phyloP scores from a whole-genome alignment of 1,140 invertebrate genomes.

The Caenorhabditis brenneri region DNA sequence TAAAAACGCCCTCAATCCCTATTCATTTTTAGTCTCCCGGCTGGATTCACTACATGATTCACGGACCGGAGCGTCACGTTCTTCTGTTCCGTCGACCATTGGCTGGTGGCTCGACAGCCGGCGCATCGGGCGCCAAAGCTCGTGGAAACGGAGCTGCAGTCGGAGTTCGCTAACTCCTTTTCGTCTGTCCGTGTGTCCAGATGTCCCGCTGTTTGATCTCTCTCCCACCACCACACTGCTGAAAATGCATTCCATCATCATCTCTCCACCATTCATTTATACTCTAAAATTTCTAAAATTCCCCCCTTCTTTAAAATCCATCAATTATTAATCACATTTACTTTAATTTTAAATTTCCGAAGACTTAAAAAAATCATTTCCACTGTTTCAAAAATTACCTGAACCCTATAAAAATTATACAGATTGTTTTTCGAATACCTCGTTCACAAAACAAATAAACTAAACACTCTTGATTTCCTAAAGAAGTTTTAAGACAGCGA shows the following conservation, averaged over 20 bases:
- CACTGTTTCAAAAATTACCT: too few relatives aligned
- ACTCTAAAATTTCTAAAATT: background rate
- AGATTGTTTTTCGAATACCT: too few relatives aligned
- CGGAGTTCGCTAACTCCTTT: background rate
- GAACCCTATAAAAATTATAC: too few relatives aligned
- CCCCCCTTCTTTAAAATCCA: background rate
- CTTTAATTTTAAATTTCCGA: too few relatives aligned
- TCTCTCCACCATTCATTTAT: background rate
- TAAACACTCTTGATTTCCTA: too few relatives aligned
- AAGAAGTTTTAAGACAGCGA: too few relatives aligned
- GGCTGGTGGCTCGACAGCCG: background rate
- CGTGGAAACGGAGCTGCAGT: background rate
- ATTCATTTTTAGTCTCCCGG: slow-evolving; percentile 80
- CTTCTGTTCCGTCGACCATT: slow-evolving; percentile 56
- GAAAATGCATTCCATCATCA: too few relatives aligned
- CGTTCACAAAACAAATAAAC: too few relatives aligned
- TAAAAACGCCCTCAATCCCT: background rate
- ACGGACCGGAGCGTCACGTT: slow-evolving; percentile 77
- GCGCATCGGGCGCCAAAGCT: too few relatives aligned
- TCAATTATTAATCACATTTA: background rate
- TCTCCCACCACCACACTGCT: too few relatives aligned
- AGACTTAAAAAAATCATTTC: too few relatives aligned
- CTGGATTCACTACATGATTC: slow-evolving; percentile 95
- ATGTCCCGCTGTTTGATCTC: background rate
- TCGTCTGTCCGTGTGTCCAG: background rate